Base-by-base conservation (phyloP, 2,797 vertebrate species). In the Halcyon smyrnensis region DNA sequence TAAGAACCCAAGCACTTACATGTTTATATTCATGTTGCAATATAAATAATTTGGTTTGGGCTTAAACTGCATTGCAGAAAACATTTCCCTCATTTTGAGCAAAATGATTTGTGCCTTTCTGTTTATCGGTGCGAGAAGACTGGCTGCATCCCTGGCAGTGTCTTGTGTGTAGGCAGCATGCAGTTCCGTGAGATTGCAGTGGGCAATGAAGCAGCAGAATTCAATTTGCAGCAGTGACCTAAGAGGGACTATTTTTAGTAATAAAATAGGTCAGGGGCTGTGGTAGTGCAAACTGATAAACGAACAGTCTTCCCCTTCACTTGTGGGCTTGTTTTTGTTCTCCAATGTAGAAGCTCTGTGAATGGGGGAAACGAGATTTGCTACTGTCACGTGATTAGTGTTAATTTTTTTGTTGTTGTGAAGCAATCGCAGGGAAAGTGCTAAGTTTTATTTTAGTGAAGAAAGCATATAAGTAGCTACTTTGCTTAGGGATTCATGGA, bases 231-330 rank as follows among this genome's bases (percentile, higher is more conserved):
- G 98, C 97, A 97, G 98, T 98, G 98, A 99, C 98, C 98, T 98
- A 98, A 99, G 98, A 98, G 98, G 97, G 97, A 95, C 98, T 99
- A 99, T 99, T 99, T 99, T 98, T 98, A 98, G 98, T 98, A 97
- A 98, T 98, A 98, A 99, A 99, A 98, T 99, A 99, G 99, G 99
- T 98, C 98, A 99, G 98, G 98, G 97, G 95, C 96, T 98, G 97
- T 74, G 53, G 87, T 95, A 97, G 89, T 97, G 97, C 98, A 98
- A 96, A 92, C 92, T 91, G 96, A 97, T 96, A 97, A 90, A 96
- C 67, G 95, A 97, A 78, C 95, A 96, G 59, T 91, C 73, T 97
- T 96, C 88, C 96, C 95, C 84, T 95, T 93, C 84, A 79, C 94
- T 90, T 79, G 24, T 88, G 96, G 95, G 57, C 84, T 92, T 85